A percentile compares a stretch with the other conserved stretches of the same genome.
phyloP scores from a whole-genome alignment of 2,888 invertebrate species.

The Agrotis clavis region DNA sequence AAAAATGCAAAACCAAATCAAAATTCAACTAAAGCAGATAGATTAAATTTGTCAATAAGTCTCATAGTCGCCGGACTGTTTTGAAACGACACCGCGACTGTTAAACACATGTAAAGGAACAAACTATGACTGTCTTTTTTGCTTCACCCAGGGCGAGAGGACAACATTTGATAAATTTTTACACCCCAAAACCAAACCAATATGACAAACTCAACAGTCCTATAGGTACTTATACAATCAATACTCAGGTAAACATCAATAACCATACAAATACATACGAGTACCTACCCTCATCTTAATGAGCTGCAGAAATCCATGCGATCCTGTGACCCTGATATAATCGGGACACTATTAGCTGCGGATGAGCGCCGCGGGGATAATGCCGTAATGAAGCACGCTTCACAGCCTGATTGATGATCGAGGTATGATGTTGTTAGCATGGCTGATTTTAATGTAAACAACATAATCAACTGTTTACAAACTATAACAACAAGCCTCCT shows the following conservation, averaged over 20 bases:
- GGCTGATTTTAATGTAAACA: conserved; percentile 16
- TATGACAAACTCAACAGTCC: too few species aligned
- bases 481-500: too few species aligned
- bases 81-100: too few species aligned
- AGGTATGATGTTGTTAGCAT: conserved; percentile 26
- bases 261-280: neutral
- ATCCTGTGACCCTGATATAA: conserved; percentile 49
- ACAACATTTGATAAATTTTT: too few species aligned
- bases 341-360: conserved; percentile 45
- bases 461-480: neutral
- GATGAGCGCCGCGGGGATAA: conserved; percentile 45
- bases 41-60: too few species aligned
- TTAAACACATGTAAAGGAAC: too few species aligned
- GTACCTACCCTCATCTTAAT: conserved; percentile 27
- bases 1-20: too few species aligned
- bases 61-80: too few species aligned
- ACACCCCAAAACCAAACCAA: too few species aligned
- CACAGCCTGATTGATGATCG: conserved; percentile 51
- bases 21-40: too few species aligned
- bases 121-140: too few species aligned
- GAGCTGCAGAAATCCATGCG: conserved; percentile 36
- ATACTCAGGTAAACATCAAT: neutral
- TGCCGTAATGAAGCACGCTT: conserved; percentile 49
- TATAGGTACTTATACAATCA: neutral
- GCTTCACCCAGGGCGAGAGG: too few species aligned